Evolutionary conservation across 2,113 vertebrate genomes (phyloP).

Genomic region (Semnornis frantzii): DNA sequence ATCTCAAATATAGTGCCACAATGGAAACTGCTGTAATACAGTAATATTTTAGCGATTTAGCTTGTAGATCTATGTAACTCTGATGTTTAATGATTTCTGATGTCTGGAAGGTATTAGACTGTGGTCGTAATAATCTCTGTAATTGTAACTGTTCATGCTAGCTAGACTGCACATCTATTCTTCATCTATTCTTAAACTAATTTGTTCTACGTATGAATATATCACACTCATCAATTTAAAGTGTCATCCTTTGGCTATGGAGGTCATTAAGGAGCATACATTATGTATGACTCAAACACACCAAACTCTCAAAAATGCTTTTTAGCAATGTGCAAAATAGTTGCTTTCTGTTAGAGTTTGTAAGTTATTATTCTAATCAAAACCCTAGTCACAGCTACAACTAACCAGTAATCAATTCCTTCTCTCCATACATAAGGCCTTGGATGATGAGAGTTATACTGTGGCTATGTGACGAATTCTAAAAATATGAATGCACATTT

Average conservation of each 20-base stretch:
- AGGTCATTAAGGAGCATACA: slow-evolving; percentile 73
- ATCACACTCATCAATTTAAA: slow-evolving; percentile 79
- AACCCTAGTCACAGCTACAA: slow-evolving; percentile 58
- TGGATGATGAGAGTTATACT: neutral
- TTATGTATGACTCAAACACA: slow-evolving; percentile 75
- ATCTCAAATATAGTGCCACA: neutral
- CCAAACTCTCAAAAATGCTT: slow-evolving; percentile 62
- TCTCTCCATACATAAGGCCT: neutral
- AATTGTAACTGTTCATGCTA: slow-evolving; percentile 75
- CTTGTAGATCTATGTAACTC: slow-evolving; percentile 23
- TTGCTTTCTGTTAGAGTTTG: slow-evolving; percentile 15
- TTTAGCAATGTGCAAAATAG: slow-evolving; percentile 61
- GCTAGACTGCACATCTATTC: slow-evolving; percentile 74
- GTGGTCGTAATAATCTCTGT: slow-evolving; percentile 73
- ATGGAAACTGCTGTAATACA: slow-evolving; percentile 30
- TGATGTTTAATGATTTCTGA: slow-evolving; percentile 59
- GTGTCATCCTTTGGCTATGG: slow-evolving; percentile 71
- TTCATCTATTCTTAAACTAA: slow-evolving; percentile 79
- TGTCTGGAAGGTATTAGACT: slow-evolving; percentile 69
- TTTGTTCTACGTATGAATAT: slow-evolving; percentile 77
- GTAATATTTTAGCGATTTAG: slow-evolving; percentile 44
- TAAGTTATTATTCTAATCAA: slow-evolving; percentile 46
- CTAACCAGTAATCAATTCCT: slow-evolving; percentile 59
- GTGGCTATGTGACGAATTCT: neutral
- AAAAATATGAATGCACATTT: neutral